Conservation (phyloP, 2,888 invertebrate genomes). For the Macropis europaea region DNA sequence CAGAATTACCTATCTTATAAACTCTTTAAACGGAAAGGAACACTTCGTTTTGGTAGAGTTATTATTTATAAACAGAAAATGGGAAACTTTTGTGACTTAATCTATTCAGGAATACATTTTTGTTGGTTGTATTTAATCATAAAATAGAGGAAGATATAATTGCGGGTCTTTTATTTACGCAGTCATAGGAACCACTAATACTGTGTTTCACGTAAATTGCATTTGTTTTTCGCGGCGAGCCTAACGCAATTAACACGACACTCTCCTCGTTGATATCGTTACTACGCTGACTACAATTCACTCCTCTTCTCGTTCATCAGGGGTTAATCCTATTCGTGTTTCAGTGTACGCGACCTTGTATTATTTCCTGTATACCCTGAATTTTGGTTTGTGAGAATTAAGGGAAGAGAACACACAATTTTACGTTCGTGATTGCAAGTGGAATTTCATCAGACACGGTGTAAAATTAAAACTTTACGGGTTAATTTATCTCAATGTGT, state of each 20-base stretch:
- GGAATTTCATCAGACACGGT: too few species aligned
- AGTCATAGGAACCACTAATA: neutral
- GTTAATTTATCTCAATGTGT: too few species aligned
- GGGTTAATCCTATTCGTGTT: slow-evolving; percentile 47
- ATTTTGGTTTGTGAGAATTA: slow-evolving; percentile 9
- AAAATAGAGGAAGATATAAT: too few species aligned
- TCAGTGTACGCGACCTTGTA: slow-evolving; percentile 44
- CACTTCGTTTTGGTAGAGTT: too few species aligned
- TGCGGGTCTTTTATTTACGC: neutral
- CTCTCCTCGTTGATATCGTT: slow-evolving; percentile 22
- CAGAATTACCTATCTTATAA: too few species aligned
- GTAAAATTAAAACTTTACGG: too few species aligned
- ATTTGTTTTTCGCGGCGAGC: slow-evolving; percentile 15
- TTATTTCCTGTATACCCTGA: slow-evolving; percentile 40
- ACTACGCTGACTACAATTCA: slow-evolving; percentile 36
- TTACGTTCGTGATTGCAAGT: neutral
- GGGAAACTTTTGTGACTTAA: too few species aligned
- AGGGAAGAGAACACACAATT: slow-evolving; percentile 19
- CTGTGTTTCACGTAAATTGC: slow-evolving; percentile 10
- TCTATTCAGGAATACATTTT: too few species aligned
- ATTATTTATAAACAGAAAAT: too few species aligned
- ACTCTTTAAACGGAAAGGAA: too few species aligned
- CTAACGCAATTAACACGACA: slow-evolving; percentile 41
- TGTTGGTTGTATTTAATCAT: too few species aligned
- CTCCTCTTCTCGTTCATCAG: slow-evolving; percentile 35